These are phyloP conservation scores for Tetropium fuscum DNA, from an alignment of 2,888 invertebrate genomes.

Conservation along the genomic window DNA sequence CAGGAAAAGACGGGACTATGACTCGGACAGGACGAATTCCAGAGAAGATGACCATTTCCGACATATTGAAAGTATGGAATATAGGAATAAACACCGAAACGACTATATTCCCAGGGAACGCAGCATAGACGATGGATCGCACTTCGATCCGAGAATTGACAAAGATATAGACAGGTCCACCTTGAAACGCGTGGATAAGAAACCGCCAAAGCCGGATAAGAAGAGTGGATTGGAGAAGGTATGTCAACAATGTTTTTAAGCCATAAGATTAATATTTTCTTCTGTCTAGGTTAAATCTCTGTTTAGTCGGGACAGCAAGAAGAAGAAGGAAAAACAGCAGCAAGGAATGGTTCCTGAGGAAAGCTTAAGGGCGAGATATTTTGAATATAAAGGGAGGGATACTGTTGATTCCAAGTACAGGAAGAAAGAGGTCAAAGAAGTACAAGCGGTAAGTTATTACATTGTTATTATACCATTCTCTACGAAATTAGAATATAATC, in stretches of 20 bases:
- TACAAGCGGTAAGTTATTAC: slow-evolving; percentile 59
- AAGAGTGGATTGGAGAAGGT: slow-evolving; percentile 82
- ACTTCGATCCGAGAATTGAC: slow-evolving; percentile 74
- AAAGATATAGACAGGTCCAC: slow-evolving; percentile 65
- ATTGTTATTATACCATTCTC: no score
- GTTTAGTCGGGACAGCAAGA: slow-evolving; percentile 77
- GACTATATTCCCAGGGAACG: slow-evolving; percentile 70
- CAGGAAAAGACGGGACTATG: slow-evolving; percentile 53
- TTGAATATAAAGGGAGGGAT: slow-evolving; percentile 72
- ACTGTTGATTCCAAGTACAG: slow-evolving; percentile 55
- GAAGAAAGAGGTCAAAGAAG: slow-evolving; percentile 65
- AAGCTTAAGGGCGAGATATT: slow-evolving; percentile 70
- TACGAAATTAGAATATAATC: no score
- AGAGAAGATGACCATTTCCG: slow-evolving; percentile 55
- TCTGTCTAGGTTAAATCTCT: slow-evolving; percentile 76
- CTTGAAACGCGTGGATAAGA: slow-evolving; percentile 66
- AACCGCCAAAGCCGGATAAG: slow-evolving; percentile 73
- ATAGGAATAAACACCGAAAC: slow-evolving; percentile 65
- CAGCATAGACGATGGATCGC: slow-evolving; percentile 76
- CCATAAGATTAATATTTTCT: not conserved
- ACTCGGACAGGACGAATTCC: slow-evolving; percentile 49
- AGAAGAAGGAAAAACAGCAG: slow-evolving; percentile 70
- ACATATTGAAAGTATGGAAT: slow-evolving; percentile 60
- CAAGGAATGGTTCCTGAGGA: slow-evolving; percentile 69
- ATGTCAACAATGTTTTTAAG: slow-evolving; percentile 46